Evolutionary conservation across 1,140 invertebrate species (phyloP), one percentile per base, ranked within the genome.

Genomic region (Saccostrea cuccullata): DNA sequence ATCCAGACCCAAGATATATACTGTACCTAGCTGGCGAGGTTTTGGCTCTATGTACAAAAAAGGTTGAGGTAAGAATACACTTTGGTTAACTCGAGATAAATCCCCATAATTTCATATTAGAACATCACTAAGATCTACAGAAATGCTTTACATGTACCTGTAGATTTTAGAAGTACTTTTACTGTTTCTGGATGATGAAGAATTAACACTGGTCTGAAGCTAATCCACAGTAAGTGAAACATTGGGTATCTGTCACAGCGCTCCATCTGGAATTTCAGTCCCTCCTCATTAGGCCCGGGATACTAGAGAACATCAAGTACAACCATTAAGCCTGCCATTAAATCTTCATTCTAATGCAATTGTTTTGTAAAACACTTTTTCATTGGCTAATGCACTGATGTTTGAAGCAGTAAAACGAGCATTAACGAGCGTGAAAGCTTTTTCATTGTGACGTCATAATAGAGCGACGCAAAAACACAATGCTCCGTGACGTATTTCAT

Each of bases 141-240:
- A 36, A 36, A 36, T 36, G 30, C 30, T 47, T 2, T 47, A 47
- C 5, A 47, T 8, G 47, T 47, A 47, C 47, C 47, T 47, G 47
- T 47, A 64, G 89, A 89, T 88, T 91, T 92, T 0, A 93, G 87
- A 30, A 93, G 91, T 26, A 90, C 55, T 84, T 91, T 93, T 17
- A 93, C 90, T 13, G 92, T 91, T 15, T 92, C 91, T 87, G 93
- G 91, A 89, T 93, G 92, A 26, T 85, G 85, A 12, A 90, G 82
- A 20, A 93, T 85, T 30, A 92, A 73, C 3, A 90, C 86, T 13
- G 87, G 67, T 85, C 91, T 85, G 17, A 88, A 90, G 0, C 92
- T 89, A 23, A 93, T 77, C 93, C 93, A 93, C 11, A 90, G 85
- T 13, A 84, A 3, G 17, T 87, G 82, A 15, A 91, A 82, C 17